A percentile compares a stretch with the other conserved stretches of the same genome.
Conservation (phyloP, 2,797 vertebrate species). For the Macropus fuliginosus region DNA sequence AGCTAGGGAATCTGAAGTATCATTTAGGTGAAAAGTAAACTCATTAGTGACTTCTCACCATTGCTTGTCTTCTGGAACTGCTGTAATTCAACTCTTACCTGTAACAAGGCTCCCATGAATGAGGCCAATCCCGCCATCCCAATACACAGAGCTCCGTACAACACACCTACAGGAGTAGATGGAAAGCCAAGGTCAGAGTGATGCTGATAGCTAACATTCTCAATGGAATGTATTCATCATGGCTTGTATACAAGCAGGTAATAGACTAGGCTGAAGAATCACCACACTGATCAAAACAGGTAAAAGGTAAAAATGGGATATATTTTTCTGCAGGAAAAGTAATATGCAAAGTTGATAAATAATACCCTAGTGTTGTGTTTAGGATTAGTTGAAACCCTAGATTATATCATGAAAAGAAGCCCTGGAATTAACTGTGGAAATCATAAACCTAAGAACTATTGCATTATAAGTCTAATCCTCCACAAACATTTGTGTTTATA, state of each 20-base stretch:
- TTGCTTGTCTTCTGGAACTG: background rate
- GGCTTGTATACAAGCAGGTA: background rate
- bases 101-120: constrained; percentile 91
- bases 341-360: constrained; percentile 34
- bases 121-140: constrained; percentile 94
- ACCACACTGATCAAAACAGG: background rate
- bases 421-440: constrained; percentile 53
- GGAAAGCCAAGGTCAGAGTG: background rate
- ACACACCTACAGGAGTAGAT: constrained; percentile 84
- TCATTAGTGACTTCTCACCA: background rate
- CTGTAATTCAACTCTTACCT: constrained; percentile 85
- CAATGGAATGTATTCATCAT: background rate
- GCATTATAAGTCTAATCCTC: constrained; percentile 64
- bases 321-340: constrained; percentile 46
- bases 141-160: constrained; percentile 92
- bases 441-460: constrained; percentile 39
- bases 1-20: background rate
- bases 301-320: constrained; percentile 44
- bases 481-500: constrained; percentile 51
- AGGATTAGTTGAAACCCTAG: constrained; percentile 61
- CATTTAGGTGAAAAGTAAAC: background rate
- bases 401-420: constrained; percentile 62
- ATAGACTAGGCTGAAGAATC: constrained; percentile 20
- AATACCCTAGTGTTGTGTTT: constrained; percentile 30
- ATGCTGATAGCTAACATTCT: constrained; percentile 7